These are phyloP conservation scores for Armadillidium nasatum DNA, from an alignment of 1,140 invertebrate genomes.

Conservation along the genomic window DNA sequence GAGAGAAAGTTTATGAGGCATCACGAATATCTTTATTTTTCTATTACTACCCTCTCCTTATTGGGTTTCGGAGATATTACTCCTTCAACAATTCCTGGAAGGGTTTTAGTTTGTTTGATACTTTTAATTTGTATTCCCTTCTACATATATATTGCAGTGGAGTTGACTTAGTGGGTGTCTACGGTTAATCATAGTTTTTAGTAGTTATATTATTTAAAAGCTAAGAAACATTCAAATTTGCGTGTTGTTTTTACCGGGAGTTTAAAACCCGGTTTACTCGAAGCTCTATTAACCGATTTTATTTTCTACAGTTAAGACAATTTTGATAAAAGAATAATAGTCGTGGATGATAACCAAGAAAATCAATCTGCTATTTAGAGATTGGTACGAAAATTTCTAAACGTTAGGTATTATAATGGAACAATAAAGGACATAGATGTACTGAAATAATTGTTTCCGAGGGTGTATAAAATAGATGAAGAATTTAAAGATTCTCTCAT, in stretches of 20 bases:
- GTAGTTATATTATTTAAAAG: background rate
- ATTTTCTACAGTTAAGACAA: background rate
- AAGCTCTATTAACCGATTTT: background rate
- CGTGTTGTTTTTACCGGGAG: background rate
- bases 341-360: background rate
- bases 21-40: background rate
- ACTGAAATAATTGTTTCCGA: background rate
- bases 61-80: background rate
- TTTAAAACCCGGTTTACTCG: background rate
- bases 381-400: too few species aligned
- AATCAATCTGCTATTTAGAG: too few species aligned
- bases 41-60: background rate
- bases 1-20: background rate
- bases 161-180: background rate
- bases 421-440: too few species aligned
- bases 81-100: background rate
- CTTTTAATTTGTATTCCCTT: background rate
- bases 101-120: background rate
- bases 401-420: too few species aligned
- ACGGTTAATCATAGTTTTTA: background rate
- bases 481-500: background rate
- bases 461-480: background rate
- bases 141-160: background rate
- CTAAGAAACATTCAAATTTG: background rate
- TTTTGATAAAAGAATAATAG: background rate